phyloP scores from a whole-genome alignment of 2,113 vertebrate species.

The Xiphophorus hellerii region DNA sequence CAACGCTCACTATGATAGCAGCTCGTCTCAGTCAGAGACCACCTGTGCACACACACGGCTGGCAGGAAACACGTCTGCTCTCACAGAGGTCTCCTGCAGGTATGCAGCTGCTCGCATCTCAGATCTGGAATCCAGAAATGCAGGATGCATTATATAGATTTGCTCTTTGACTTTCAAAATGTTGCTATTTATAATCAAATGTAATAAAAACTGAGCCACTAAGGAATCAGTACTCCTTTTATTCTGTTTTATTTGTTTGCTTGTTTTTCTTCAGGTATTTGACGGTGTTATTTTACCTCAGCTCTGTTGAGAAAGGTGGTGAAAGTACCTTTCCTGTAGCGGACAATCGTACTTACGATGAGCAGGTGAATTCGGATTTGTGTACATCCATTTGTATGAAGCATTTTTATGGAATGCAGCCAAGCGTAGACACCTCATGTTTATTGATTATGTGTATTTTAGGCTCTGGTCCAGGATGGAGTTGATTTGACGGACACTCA shows the following conservation, averaged over 20 bases:
- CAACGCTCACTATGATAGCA: constrained; percentile 94
- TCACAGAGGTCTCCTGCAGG: constrained; percentile 93
- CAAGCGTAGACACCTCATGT: not conserved
- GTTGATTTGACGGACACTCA: constrained; percentile 91
- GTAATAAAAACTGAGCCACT: not conserved
- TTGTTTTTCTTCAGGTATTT: constrained; percentile 85
- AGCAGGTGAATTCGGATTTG: constrained; percentile 80
- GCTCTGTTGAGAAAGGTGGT: constrained; percentile 89
- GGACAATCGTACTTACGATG: constrained; percentile 94
- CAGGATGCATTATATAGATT: too few relatives aligned
- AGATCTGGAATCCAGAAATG: not conserved
- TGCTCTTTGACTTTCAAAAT: not conserved
- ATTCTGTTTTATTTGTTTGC: not conserved
- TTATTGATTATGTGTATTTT: constrained; percentile 47
- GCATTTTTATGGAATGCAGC: not conserved
- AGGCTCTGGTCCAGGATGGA: constrained; percentile 91
- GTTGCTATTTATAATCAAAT: not conserved
- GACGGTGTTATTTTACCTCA: constrained; percentile 92
- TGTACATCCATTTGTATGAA: not conserved
- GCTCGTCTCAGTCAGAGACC: constrained; percentile 86
- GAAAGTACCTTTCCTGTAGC: constrained; percentile 94
- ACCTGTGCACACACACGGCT: constrained; percentile 92
- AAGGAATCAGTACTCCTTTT: not conserved
- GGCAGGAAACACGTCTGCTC: constrained; percentile 85
- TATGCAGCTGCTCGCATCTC: constrained; percentile 39